Percentiles rank a stretch among this genome's conserved stretches.
phyloP scores from a whole-genome alignment of 1,140 invertebrate genomes.

The Lepidotrigona ventralis region DNA sequence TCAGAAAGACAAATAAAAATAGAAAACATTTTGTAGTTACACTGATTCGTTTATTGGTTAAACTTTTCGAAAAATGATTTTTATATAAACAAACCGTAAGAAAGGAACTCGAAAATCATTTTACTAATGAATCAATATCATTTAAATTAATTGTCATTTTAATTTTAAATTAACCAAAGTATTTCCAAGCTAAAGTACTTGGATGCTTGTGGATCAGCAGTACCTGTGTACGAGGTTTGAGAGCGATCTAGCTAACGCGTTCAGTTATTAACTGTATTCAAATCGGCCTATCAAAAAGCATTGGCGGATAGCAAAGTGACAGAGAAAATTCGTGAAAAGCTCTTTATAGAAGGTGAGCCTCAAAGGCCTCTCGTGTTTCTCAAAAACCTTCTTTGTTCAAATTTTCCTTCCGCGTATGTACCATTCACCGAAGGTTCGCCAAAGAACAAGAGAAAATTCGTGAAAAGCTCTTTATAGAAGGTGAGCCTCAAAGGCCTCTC shows the following conservation, averaged over 20 bases:
- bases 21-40: no score
- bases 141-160: no score
- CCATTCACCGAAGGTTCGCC: neutral
- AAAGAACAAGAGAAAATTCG: neutral
- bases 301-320: neutral
- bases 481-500: neutral
- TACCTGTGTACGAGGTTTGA: neutral
- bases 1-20: no score
- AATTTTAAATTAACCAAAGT: no score
- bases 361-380: neutral
- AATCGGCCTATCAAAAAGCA: neutral
- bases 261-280: neutral
- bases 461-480: neutral
- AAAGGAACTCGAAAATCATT: no score
- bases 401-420: neutral
- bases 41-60: no score
- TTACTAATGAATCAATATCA: no score
- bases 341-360: neutral
- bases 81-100: no score
- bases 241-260: neutral
- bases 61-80: no score
- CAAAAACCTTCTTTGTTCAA: slow-evolving; percentile 5
- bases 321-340: neutral
- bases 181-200: no score
- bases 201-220: neutral